phyloP scores from a whole-genome alignment of 1,140 invertebrate species.

The Drosophila busckii region DNA sequence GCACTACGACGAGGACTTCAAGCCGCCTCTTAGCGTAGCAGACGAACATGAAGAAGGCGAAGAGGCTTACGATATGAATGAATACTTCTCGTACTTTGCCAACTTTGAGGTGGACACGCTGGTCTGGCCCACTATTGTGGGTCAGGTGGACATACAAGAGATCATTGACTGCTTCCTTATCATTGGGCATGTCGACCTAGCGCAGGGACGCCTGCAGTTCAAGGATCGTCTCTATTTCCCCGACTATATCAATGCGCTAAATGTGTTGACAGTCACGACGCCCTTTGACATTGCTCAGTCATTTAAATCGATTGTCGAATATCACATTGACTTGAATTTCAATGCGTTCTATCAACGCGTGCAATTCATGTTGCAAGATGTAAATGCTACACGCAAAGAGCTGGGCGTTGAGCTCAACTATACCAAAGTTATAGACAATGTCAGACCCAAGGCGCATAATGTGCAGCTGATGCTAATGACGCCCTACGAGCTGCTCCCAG shows the following conservation, averaged over 20 bases:
- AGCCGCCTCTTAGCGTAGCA: slow-evolving; percentile 33
- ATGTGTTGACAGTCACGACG: slow-evolving; percentile 83
- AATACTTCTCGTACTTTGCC: slow-evolving; percentile 81
- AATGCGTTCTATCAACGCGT: slow-evolving; percentile 80
- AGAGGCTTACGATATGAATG: no score
- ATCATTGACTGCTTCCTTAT: slow-evolving; percentile 80
- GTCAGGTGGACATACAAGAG: slow-evolving; percentile 81
- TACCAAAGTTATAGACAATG: slow-evolving; percentile 79
- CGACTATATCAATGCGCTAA: slow-evolving; percentile 84
- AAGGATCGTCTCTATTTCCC: slow-evolving; percentile 80
- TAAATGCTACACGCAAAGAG: slow-evolving; percentile 78
- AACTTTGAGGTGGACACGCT: slow-evolving; percentile 82
- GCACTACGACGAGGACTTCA: slow-evolving; percentile 64
- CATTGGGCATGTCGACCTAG: slow-evolving; percentile 79
- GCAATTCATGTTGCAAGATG: slow-evolving; percentile 80
- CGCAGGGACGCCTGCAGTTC: slow-evolving; percentile 80
- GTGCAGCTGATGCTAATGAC: slow-evolving; percentile 80
- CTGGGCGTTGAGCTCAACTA: slow-evolving; percentile 79
- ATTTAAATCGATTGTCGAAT: slow-evolving; percentile 82
- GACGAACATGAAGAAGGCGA: slow-evolving; percentile 69
- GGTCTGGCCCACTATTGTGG: slow-evolving; percentile 83
- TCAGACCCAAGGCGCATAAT: slow-evolving; percentile 79
- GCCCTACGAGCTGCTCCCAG: slow-evolving; percentile 80
- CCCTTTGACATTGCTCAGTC: slow-evolving; percentile 82
- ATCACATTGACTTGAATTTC: slow-evolving; percentile 81